A percentile compares a stretch with the other conserved stretches of the same genome.
Conservation (phyloP, 2,113 vertebrate species). For the Alethe castanea region DNA sequence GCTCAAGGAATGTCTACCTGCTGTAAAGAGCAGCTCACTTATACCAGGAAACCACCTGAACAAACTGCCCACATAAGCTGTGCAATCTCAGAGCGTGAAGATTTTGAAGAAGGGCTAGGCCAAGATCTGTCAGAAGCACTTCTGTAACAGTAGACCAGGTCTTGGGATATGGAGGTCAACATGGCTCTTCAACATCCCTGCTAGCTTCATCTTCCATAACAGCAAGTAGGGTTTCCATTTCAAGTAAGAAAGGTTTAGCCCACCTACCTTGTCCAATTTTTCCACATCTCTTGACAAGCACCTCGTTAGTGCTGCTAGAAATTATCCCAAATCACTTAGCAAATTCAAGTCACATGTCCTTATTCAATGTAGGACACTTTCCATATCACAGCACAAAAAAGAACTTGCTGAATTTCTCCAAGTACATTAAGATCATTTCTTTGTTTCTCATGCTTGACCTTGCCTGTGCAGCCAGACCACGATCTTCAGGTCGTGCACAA, state of each 20-base stretch:
- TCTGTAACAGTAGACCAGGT: neutral
- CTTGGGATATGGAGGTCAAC: neutral
- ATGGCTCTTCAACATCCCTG: neutral
- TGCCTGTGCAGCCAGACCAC: neutral
- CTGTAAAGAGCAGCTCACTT: neutral
- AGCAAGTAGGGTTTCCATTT: neutral
- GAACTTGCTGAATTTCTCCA: neutral
- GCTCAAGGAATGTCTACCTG: neutral
- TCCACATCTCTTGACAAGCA: neutral
- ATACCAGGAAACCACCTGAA: neutral
- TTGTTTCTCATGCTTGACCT: conserved; percentile 46
- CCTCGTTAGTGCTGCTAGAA: neutral
- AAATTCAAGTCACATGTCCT: neutral
- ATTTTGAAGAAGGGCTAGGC: neutral
- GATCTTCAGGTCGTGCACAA: conserved; percentile 45
- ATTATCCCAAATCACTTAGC: neutral
- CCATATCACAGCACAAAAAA: neutral
- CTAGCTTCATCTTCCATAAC: neutral
- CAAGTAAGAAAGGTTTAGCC: neutral
- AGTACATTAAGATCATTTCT: neutral
- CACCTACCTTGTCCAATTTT: neutral
- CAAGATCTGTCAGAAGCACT: neutral
- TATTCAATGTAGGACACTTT: neutral
- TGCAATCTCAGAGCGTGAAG: neutral
- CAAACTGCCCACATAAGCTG: neutral